Evolutionary conservation across 1,140 invertebrate genomes (phyloP), one percentile per base, ranked within the genome.

Genomic region (Lepidurus arcticus): DNA sequence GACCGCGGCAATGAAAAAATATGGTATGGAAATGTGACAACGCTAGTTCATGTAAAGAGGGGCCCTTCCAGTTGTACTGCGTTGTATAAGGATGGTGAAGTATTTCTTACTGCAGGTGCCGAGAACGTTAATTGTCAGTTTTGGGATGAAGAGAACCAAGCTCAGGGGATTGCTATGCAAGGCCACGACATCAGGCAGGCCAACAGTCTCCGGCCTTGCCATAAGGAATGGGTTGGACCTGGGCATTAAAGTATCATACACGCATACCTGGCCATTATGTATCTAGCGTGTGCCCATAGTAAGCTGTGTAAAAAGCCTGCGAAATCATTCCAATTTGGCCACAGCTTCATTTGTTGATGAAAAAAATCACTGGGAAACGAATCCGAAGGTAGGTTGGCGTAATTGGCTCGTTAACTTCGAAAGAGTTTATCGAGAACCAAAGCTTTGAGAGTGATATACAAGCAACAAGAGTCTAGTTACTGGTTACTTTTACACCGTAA

Each of bases 201-300:
- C 53, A 65, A 65, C 53, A 65, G 53, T 65, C 53, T 65, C 21
- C 53, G 53, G 53, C 53, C 53, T 65, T 65, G 53, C 53, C 53
- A 65, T 65, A 65, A 65, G 53, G 53, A 65, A 65, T 65, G 53
- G 53, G 53, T 65, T 65, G 53, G 53, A 65, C 53, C 53, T 65
- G 53, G 53, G 53, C 53, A 65, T 21, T 65, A 65, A 65, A 65
- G 53, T 65, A 65, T 65, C 53, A 65, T 65, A 65, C 53, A 65
- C 21, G 53, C 53, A 65, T 65, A 65, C 53, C 53, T 65, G 53
- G 53, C 13, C 53, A 65, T 65, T 65, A 65, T 65, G 16, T 16
- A 65, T 65, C 53, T 10, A 9, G 53, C 53, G 53, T 65, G 53
- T 65, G 53, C 53, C 53, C 53, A 11, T 21, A 65, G 53, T 65